phyloP scores from a whole-genome alignment of 2,113 vertebrate species.

The Sebastes schlegelii region DNA sequence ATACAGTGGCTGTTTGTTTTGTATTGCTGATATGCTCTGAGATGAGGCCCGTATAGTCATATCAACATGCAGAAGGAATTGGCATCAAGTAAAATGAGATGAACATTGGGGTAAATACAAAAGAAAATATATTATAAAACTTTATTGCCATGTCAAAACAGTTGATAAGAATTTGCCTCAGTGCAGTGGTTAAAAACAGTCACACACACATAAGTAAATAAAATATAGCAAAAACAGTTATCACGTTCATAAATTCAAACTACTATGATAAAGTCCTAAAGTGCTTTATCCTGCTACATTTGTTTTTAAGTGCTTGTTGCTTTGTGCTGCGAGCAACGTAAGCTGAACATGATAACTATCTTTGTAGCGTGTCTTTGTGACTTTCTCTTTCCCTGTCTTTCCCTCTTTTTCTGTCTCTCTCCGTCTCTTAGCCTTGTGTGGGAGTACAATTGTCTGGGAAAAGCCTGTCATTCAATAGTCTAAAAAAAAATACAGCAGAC shows the following conservation, averaged over 20 bases:
- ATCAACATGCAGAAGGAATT: background rate
- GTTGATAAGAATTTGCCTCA: too few species aligned
- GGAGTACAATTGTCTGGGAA: slow-evolving; percentile 30
- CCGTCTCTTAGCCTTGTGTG: slow-evolving; percentile 18
- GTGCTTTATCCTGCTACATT: too few species aligned
- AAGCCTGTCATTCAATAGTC: slow-evolving; percentile 41
- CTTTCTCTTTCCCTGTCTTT: slow-evolving; percentile 9
- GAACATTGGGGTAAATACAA: slow-evolving; percentile 6
- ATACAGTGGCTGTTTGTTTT: background rate
- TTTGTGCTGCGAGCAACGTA: too few species aligned
- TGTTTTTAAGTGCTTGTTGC: too few species aligned
- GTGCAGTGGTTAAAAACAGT: too few species aligned
- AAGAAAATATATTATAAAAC: background rate
- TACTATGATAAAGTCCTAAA: too few species aligned
- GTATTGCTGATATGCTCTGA: background rate
- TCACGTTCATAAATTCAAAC: too few species aligned
- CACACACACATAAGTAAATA: too few species aligned
- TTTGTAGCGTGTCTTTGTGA: too few species aligned
- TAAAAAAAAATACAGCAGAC: slow-evolving; percentile 28
- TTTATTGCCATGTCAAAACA: too few species aligned
- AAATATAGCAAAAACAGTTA: too few species aligned
- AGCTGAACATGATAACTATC: too few species aligned
- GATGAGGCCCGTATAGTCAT: background rate
- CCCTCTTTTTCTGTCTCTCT: background rate
- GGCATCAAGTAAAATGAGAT: background rate